Percentiles rank a stretch among this genome's conserved stretches.
phyloP scores from a whole-genome alignment of 2,888 invertebrate species.

The Cactoblastis cactorum region DNA sequence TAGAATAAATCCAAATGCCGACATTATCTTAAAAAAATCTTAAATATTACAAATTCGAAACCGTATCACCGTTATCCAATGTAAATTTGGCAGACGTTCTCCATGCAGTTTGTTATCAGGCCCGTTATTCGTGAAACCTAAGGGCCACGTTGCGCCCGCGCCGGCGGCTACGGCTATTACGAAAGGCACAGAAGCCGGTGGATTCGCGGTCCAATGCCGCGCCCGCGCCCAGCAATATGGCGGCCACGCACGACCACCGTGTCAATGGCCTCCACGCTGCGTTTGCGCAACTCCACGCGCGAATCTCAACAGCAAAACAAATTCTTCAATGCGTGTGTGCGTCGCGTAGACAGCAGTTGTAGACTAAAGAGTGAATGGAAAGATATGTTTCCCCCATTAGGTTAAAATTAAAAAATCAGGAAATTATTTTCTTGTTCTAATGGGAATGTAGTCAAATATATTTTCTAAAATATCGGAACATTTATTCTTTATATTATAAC shows the following conservation, averaged over 20 bases:
- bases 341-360: slow-evolving; percentile 16
- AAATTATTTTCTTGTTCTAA: too few species aligned
- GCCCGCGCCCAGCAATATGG: slow-evolving; percentile 51
- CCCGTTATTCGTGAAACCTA: slow-evolving; percentile 19
- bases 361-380: not conserved
- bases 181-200: slow-evolving; percentile 62
- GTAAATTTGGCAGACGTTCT: not conserved
- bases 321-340: slow-evolving; percentile 53
- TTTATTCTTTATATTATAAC: too few species aligned
- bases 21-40: too few species aligned
- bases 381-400: not conserved
- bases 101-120: slow-evolving; percentile 15
- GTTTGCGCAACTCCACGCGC: slow-evolving; percentile 77
- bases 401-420: too few species aligned
- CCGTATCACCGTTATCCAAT: too few species aligned
- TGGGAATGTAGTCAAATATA: too few species aligned
- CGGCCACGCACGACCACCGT: slow-evolving; percentile 53
- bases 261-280: slow-evolving; percentile 75
- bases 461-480: too few species aligned
- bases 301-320: slow-evolving; percentile 78
- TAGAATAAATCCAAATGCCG: too few species aligned
- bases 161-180: slow-evolving; percentile 37
- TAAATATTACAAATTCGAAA: too few species aligned
- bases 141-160: slow-evolving; percentile 21
- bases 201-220: slow-evolving; percentile 69